phyloP scores from a whole-genome alignment of 2,888 invertebrate genomes.

The Spicauda simplicius region DNA sequence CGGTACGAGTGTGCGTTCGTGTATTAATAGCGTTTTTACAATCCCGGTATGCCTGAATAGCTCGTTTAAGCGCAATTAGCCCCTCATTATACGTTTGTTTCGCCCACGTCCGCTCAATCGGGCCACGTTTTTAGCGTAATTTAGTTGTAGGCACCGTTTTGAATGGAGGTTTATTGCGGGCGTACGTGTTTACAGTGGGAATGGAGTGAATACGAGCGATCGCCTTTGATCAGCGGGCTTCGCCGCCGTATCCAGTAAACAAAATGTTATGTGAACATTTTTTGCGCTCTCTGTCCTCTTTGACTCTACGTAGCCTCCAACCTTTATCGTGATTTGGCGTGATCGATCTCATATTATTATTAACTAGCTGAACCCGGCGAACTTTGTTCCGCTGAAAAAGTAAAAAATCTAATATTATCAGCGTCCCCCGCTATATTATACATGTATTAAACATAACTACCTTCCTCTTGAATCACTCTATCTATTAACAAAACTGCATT shows the following conservation, averaged over 20 bases:
- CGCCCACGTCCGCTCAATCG: constrained; percentile 60
- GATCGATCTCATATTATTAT: no score
- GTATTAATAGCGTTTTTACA: constrained; percentile 55
- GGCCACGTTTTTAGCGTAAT: constrained; percentile 56
- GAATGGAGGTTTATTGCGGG: constrained; percentile 55
- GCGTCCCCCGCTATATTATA: no score
- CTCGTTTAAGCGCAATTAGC: constrained; percentile 73
- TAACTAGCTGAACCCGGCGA: no score
- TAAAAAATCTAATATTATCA: no score
- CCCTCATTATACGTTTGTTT: constrained; percentile 67
- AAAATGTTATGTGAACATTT: no score
- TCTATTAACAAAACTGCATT: no score
- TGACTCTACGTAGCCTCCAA: no score
- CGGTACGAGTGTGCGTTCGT: constrained; percentile 38
- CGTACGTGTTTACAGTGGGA: constrained; percentile 28
- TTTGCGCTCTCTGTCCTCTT: no score
- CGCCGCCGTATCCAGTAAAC: constrained; percentile 12
- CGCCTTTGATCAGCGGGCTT: constrained; percentile 13
- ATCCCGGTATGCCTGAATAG: constrained; percentile 67
- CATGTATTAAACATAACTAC: no score
- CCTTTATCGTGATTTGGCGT: no score
- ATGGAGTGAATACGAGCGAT: constrained; percentile 9
- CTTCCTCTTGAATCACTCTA: no score
- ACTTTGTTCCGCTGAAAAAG: no score
- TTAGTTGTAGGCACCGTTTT: constrained; percentile 55